Conservation (phyloP, 1,140 invertebrate species). For the Bombus waltoni region DNA sequence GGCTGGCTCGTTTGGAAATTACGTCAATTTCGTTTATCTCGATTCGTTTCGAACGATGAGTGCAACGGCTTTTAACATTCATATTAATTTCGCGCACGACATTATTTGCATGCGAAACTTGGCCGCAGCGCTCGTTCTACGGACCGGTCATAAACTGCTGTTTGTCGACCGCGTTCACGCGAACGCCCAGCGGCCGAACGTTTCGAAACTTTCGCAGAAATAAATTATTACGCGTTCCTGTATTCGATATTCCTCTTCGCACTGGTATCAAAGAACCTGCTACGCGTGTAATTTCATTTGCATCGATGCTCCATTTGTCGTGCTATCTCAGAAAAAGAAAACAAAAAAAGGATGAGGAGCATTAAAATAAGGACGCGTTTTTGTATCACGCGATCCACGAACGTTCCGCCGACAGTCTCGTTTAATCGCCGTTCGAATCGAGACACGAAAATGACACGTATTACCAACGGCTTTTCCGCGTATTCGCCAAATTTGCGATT, state of each 20-base stretch:
- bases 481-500: too few species aligned
- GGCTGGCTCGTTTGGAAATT: neutral
- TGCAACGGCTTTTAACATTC: neutral
- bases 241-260: neutral
- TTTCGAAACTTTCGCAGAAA: conserved; percentile 6
- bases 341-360: too few species aligned
- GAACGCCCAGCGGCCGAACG: neutral
- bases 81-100: conserved; percentile 2
- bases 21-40: neutral
- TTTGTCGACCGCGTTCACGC: conserved; percentile 17
- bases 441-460: too few species aligned
- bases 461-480: too few species aligned
- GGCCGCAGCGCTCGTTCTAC: neutral
- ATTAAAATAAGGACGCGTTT: too few species aligned
- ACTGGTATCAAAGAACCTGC: neutral
- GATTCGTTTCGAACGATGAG: neutral
- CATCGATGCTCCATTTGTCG: too few species aligned
- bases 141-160: conserved; percentile 7
- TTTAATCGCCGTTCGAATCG: too few species aligned
- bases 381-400: too few species aligned
- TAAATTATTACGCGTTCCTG: neutral
- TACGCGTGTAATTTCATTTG: neutral
- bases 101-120: conserved; percentile 16
- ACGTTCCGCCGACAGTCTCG: too few species aligned
- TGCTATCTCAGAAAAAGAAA: too few species aligned